phyloP scores from a whole-genome alignment of 1,140 invertebrate genomes.

The Physella acuta region DNA sequence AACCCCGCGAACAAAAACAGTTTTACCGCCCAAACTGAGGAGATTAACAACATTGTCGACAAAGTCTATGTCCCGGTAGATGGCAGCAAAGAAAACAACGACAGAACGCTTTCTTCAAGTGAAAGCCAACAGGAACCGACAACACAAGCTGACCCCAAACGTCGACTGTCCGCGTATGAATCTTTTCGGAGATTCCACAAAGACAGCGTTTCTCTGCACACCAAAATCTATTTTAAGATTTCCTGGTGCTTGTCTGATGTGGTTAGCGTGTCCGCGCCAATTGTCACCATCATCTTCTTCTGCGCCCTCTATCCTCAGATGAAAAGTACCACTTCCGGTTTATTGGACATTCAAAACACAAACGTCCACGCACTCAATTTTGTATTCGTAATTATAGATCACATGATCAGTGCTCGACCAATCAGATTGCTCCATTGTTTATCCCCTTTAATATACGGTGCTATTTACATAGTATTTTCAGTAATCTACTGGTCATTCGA shows the following conservation, averaged over 20 bases:
- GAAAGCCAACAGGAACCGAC: background rate
- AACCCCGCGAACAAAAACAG: background rate
- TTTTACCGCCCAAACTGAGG: background rate
- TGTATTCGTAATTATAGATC: conserved; percentile 39
- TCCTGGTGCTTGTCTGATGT: conserved; percentile 40
- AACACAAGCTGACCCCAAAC: background rate
- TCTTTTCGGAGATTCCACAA: background rate
- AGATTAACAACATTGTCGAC: background rate
- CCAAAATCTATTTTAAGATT: conserved; percentile 37
- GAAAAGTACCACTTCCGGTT: background rate
- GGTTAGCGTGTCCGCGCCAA: conserved; percentile 29
- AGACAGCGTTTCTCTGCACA: background rate
- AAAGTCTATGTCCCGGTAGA: background rate
- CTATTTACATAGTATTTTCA: conserved; percentile 40
- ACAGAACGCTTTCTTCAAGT: background rate
- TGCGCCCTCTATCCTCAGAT: conserved; percentile 32
- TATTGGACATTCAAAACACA: conserved; percentile 19
- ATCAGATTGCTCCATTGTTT: conserved; percentile 43
- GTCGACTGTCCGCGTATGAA: background rate
- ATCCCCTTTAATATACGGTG: conserved; percentile 37
- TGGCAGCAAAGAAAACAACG: background rate
- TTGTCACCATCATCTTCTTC: conserved; percentile 45
- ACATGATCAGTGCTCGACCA: conserved; percentile 34
- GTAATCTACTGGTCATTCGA: conserved; percentile 43
- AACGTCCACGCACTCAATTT: conserved; percentile 43